These are phyloP conservation scores for Trematocara unimaculatum DNA, from an alignment of 2,113 vertebrate genomes.

Conservation along the genomic window DNA sequence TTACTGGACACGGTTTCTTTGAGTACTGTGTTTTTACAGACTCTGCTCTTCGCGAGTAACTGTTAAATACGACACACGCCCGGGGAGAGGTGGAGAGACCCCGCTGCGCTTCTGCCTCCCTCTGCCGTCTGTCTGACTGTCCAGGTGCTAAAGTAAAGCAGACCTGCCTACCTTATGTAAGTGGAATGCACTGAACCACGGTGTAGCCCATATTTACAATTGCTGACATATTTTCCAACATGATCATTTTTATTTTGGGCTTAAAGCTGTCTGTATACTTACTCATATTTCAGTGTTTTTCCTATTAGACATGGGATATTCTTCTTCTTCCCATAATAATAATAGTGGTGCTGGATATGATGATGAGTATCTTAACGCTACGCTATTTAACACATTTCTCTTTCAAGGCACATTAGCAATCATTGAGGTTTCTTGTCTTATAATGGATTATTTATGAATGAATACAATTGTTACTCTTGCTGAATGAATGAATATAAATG, in stretches of 20 bases:
- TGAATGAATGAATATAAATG: background rate
- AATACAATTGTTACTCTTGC: background rate
- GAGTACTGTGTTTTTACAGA: background rate
- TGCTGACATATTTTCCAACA: background rate
- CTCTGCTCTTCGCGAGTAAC: background rate
- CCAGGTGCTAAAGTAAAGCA: background rate
- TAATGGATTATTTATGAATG: background rate
- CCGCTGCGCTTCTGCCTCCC: background rate
- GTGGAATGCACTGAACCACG: background rate
- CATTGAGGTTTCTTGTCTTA: background rate
- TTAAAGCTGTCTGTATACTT: background rate
- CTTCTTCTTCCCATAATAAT: background rate
- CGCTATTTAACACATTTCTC: background rate
- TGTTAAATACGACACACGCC: fast-evolving
- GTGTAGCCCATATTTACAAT: background rate
- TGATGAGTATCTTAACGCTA: background rate
- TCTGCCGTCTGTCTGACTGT: background rate
- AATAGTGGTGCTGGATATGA: background rate
- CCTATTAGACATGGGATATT: background rate
- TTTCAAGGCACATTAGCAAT: background rate
- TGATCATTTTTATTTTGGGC: background rate
- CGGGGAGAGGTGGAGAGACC: background rate
- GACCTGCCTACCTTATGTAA: background rate
- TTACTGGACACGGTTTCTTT: background rate
- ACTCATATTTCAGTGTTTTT: background rate